Percentiles rank a stretch among this genome's conserved stretches.
These are phyloP conservation scores for Mus musculus DNA, from an alignment of 2,113 vertebrate species.

Conservation along the genomic window GRCm39 chrX:92013001-92013500, in stretches of 20 bases:
- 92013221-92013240: not conserved
- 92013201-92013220: not conserved
- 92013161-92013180: not conserved
- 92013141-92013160: not conserved
- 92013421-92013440: not conserved
- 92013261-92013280: not conserved
- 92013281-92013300: not conserved
- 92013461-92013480: not conserved
- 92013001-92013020: not conserved
- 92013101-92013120: not conserved
- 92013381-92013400: slow-evolving; percentile 19
- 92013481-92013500: slow-evolving; percentile 33
- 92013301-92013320: slow-evolving; percentile 35
- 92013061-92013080: not conserved
- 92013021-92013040: not conserved
- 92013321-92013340: not conserved
- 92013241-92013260: not conserved
- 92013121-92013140: not conserved
- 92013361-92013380: not conserved
- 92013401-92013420: slow-evolving; percentile 50
- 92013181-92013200: not conserved
- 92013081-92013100: not conserved
- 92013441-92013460: not conserved
- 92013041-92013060: not conserved
- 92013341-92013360: slow-evolving; percentile 15